Evolutionary conservation across 2,888 invertebrate genomes (phyloP).

Genomic region (Uropetala carovei): DNA sequence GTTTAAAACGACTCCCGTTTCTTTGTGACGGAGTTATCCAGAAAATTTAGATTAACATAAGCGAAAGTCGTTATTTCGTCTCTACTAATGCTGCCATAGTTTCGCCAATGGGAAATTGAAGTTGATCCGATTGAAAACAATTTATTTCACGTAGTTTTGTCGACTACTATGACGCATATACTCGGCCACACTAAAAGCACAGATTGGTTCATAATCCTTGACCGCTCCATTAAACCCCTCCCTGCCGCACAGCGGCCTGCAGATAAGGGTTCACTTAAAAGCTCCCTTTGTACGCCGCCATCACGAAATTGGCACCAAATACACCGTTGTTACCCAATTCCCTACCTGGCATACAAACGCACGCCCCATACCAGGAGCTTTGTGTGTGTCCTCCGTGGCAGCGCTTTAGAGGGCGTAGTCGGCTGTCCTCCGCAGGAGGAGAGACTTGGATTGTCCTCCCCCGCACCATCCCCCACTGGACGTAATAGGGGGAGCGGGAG

Average conservation of each 20-base stretch:
- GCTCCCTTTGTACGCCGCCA: not conserved
- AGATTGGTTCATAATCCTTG: conserved; percentile 25
- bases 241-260: not conserved
- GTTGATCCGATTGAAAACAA: not conserved
- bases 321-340: conserved; percentile 9
- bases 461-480: not conserved
- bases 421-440: not conserved
- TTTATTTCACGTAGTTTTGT: not conserved
- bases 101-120: not conserved
- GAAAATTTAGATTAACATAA: too few species aligned
- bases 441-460: not conserved
- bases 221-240: conserved; percentile 9
- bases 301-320: not conserved
- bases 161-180: not conserved
- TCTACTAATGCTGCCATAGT: not conserved
- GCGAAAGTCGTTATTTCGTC: not conserved
- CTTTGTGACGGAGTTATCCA: too few species aligned
- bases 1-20: too few species aligned
- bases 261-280: conserved; percentile 3
- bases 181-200: not conserved
- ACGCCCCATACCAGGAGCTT: not conserved
- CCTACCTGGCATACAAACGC: not conserved
- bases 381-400: not conserved
- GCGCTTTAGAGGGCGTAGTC: not conserved
- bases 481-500: not conserved